Base-by-base conservation (phyloP, 2,113 vertebrate genomes). In the Haliaeetus leucogaster region DNA sequence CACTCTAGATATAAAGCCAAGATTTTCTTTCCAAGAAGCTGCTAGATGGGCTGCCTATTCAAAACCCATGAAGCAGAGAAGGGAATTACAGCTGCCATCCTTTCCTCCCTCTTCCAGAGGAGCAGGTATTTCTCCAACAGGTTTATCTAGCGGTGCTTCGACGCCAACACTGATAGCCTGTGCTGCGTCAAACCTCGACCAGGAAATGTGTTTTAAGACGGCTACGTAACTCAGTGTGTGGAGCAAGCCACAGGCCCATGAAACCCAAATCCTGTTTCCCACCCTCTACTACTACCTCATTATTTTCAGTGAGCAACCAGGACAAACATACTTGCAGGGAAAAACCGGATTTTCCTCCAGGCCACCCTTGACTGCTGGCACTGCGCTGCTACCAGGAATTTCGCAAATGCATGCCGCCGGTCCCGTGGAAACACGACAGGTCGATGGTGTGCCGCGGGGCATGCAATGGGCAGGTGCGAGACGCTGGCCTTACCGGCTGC, bases 341-440 rank as follows among this genome's bases (percentile, higher is more conserved):
- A 23, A 47, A 61, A 34, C 2, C 1, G 12, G 6, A 4, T 36
- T 62, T 67, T 45, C 32, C 72, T 29, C 22, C 0, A 0, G 56
- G 66, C 45, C 50, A 42, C 19, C 27, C 14, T 56, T 2, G 11
- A 3, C 12, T 0, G 0, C 11, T 1, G 8, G 80, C 77, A 67
- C 27, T 2, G 23, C 1, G 4, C 7, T 53, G 32, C 21, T 6
- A 3, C 30, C 1, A 5, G 13, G 25, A 7, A 34, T 9, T 17
- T 34, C 34, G 55, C 11, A 9, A 26, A 59, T 0, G 4, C 23
- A 7, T 0, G 1, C 10, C 1, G 2, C 18, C 1, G 2, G 45
- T 26, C 80, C 55, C 17, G 36, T 7, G 2, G 18, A 17, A 16
- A 22, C 50, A 15, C 0, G 4, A 38, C 7, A 0, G 22, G 30